Evolutionary conservation across 2,888 invertebrate species (phyloP).

Genomic region (Drosophila hawaiiensis): DNA sequence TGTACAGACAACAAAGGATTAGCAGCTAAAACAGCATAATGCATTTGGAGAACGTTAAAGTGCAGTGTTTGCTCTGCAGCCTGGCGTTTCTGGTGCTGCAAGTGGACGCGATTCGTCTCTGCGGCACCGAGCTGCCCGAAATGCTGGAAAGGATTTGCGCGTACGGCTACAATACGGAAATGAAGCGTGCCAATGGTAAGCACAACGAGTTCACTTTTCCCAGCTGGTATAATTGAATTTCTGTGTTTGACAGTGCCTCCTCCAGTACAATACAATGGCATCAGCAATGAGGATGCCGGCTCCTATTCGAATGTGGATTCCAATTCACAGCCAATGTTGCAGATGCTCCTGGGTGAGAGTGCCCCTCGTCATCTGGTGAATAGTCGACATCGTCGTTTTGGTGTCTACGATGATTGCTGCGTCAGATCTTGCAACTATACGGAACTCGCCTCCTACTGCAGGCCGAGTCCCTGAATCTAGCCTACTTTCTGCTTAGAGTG

Average conservation of each 20-base stretch:
- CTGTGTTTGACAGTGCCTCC: slow-evolving; percentile 30
- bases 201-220: not conserved
- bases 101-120: slow-evolving; percentile 43
- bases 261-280: slow-evolving; percentile 37
- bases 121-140: slow-evolving; percentile 64
- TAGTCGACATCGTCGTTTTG: slow-evolving; percentile 69
- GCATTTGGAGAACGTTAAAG: slow-evolving; percentile 27
- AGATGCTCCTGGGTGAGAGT: slow-evolving; percentile 47
- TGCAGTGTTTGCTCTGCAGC: slow-evolving; percentile 28
- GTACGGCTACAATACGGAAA: slow-evolving; percentile 65
- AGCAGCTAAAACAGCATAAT: slow-evolving; percentile 15
- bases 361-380: slow-evolving; percentile 52
- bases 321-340: slow-evolving; percentile 52
- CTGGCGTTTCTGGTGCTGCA: slow-evolving; percentile 39
- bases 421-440: slow-evolving; percentile 58
- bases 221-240: not conserved
- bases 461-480: not conserved
- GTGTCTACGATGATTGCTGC: slow-evolving; percentile 77
- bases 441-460: slow-evolving; percentile 71
- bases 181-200: slow-evolving; percentile 59
- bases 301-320: slow-evolving; percentile 23
- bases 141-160: slow-evolving; percentile 58
- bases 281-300: slow-evolving; percentile 37
- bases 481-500: not conserved
- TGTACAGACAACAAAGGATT: slow-evolving; percentile 1